A percentile compares a stretch with the other conserved stretches of the same genome.
Conservation (phyloP, 2,888 invertebrate species). For the Mesoligia furuncula region DNA sequence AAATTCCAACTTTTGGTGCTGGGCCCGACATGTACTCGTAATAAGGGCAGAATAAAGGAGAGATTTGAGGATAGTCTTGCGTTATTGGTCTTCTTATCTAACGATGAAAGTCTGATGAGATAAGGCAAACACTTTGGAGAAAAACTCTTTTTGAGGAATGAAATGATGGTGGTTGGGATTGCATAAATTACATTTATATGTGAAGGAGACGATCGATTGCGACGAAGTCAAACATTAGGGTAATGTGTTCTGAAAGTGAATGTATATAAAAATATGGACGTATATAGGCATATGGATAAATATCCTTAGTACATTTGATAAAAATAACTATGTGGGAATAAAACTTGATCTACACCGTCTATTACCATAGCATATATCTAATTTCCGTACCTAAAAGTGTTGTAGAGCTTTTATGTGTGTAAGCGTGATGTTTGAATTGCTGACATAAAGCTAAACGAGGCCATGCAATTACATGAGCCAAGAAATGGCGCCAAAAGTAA, state of each 20-base stretch:
- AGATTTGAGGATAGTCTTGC: constrained; percentile 48
- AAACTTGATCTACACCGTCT: neutral
- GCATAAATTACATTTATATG: constrained; percentile 62
- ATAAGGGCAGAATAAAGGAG: constrained; percentile 42
- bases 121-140: constrained; percentile 33
- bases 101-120: constrained; percentile 59
- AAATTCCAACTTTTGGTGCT: constrained; percentile 49
- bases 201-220: constrained; percentile 43
- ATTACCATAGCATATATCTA: neutral
- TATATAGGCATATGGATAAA: neutral
- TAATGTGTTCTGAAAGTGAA: constrained; percentile 40
- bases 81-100: constrained; percentile 54
- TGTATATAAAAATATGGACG: constrained; percentile 11
- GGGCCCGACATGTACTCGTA: constrained; percentile 31
- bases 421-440: constrained; percentile 21
- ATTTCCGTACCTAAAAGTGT: neutral
- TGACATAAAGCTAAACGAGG: constrained; percentile 53
- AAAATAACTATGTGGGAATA: neutral
- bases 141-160: constrained; percentile 50
- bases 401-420: neutral
- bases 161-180: constrained; percentile 46
- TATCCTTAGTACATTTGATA: neutral
- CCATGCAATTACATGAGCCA: constrained; percentile 47
- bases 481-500: constrained; percentile 49
- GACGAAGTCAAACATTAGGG: constrained; percentile 28